These are phyloP conservation scores for Propithecus deckenii DNA, from an alignment of 2,797 vertebrate genomes.

Conservation along the genomic window DNA sequence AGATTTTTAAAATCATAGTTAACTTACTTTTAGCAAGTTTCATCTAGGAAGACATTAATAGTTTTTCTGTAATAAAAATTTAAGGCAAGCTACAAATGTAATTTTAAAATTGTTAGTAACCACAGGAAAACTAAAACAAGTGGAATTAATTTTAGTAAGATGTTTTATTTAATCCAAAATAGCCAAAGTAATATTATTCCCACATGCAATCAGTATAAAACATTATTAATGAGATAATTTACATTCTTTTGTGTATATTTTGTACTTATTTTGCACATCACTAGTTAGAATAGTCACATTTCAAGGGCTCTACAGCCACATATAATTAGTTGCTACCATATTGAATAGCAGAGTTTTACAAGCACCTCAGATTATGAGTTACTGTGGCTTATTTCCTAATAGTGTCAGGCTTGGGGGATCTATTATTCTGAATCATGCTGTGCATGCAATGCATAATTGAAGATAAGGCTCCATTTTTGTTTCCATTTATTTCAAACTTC, in stretches of 20 bases:
- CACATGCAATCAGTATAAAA: not conserved
- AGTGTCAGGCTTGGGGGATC: not conserved
- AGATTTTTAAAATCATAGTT: not conserved
- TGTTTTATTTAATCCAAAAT: not conserved
- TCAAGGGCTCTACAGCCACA: not conserved
- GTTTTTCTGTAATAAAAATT: not conserved
- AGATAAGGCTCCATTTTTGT: not conserved
- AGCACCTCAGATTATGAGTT: not conserved
- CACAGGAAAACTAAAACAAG: not conserved
- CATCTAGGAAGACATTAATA: not conserved
- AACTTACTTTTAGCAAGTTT: not conserved
- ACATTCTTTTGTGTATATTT: not conserved
- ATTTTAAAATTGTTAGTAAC: not conserved
- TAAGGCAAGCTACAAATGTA: not conserved
- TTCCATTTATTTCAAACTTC: not conserved
- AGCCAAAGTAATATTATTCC: not conserved
- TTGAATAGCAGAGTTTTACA: not conserved
- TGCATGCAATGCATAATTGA: not conserved
- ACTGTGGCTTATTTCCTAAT: not conserved
- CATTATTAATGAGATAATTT: not conserved
- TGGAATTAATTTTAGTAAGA: not conserved
- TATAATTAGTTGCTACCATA: not conserved
- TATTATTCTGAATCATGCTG: not conserved
- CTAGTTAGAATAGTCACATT: not conserved
- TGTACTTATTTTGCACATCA: not conserved